phyloP scores from a whole-genome alignment of 2,113 vertebrate species.

The Otolemur garnettii region DNA sequence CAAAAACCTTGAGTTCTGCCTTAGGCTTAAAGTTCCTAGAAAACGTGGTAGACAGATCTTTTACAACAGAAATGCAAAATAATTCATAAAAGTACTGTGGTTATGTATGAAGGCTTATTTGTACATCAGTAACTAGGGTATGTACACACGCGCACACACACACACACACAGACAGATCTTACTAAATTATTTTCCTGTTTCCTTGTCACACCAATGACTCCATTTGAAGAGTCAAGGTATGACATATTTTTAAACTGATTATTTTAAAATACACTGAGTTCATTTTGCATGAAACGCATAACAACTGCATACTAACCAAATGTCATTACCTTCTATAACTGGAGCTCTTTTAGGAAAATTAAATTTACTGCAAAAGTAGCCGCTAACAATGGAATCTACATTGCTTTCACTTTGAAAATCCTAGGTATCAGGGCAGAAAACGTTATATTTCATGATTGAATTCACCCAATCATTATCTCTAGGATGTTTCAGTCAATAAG shows the following conservation, averaged over 20 bases:
- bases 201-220: conserved; percentile 50
- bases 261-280: conserved; percentile 65
- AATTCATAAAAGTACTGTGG: conserved; percentile 76
- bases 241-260: conserved; percentile 55
- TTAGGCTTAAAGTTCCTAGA: conserved; percentile 83
- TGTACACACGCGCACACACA: not conserved
- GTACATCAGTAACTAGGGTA: conserved; percentile 56
- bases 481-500: conserved; percentile 53
- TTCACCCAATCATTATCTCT: conserved; percentile 48
- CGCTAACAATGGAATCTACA: not conserved
- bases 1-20: conserved; percentile 81
- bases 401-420: conserved; percentile 75
- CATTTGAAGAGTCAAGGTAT: conserved; percentile 39
- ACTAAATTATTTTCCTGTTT: conserved; percentile 65
- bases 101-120: conserved; percentile 68
- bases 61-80: conserved; percentile 82
- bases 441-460: conserved; percentile 44
- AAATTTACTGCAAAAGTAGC: conserved; percentile 17
- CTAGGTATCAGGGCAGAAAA: conserved; percentile 26
- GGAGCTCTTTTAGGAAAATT: conserved; percentile 40
- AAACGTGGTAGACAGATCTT: conserved; percentile 79
- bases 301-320: conserved; percentile 54
- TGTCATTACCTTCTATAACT: conserved; percentile 46
- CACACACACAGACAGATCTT: not conserved
- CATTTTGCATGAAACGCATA: conserved; percentile 42